phyloP scores from a whole-genome alignment of 2,797 vertebrate species.

The Hippoglossus hippoglossus region DNA sequence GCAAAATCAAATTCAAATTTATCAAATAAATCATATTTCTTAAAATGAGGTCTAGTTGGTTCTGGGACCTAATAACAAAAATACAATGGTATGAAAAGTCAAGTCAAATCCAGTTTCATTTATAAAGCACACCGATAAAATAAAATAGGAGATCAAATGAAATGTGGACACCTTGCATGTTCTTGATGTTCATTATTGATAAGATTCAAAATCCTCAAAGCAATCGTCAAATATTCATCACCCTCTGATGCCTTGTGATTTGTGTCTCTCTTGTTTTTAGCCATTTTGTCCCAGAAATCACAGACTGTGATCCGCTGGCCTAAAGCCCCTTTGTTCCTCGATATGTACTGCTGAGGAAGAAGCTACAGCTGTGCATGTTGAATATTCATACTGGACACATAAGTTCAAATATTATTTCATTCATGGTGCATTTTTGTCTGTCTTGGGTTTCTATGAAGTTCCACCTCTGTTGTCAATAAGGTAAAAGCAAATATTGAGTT shows the following conservation, averaged over 20 bases:
- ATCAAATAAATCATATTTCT: neutral
- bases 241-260: slow-evolving; percentile 14
- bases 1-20: slow-evolving; percentile 4
- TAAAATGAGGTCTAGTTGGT: neutral
- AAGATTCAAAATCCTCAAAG: slow-evolving; percentile 22
- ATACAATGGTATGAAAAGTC: neutral
- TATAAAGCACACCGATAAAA: neutral
- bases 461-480: slow-evolving; percentile 62
- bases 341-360: slow-evolving; percentile 28
- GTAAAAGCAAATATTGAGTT: slow-evolving; percentile 76
- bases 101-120: neutral
- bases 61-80: neutral
- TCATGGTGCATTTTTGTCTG: slow-evolving; percentile 39
- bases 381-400: slow-evolving; percentile 56
- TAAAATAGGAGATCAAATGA: neutral
- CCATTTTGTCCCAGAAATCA: slow-evolving; percentile 32
- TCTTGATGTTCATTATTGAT: slow-evolving; percentile 4
- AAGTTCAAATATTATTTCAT: slow-evolving; percentile 71
- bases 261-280: slow-evolving; percentile 36
- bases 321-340: slow-evolving; percentile 30
- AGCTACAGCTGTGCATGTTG: slow-evolving; percentile 48
- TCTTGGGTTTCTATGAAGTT: slow-evolving; percentile 52
- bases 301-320: slow-evolving; percentile 23
- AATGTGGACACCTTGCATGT: neutral
- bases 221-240: slow-evolving; percentile 31